Evolutionary conservation across 2,113 vertebrate species (phyloP).

Genomic region (Leptodactylus fuscus): DNA sequence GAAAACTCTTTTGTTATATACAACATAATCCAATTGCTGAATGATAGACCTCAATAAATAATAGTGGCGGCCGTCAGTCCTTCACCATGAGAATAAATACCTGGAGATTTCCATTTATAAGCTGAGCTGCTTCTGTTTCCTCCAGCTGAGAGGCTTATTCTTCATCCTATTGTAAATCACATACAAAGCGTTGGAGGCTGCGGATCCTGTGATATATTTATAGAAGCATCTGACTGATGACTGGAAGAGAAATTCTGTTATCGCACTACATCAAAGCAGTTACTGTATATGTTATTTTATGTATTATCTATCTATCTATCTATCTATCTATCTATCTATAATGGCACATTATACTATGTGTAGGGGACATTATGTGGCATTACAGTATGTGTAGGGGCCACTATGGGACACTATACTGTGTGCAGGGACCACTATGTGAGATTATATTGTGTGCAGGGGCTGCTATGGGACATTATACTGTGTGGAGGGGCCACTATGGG

Average conservation of each 20-base stretch:
- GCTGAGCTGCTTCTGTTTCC: neutral
- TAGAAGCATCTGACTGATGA: neutral
- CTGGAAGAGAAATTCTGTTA: neutral
- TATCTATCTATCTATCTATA: neutral
- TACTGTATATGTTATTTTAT: neutral
- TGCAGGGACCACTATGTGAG: too few species aligned
- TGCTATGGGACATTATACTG: too few species aligned
- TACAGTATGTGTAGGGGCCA: too few species aligned
- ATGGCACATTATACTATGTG: too few species aligned
- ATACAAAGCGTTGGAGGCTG: neutral
- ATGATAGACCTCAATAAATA: neutral
- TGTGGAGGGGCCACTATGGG: too few species aligned
- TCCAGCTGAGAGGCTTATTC: neutral
- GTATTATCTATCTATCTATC: neutral
- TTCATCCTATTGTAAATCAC: neutral
- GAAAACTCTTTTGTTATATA: neutral
- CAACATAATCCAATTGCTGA: slow-evolving; percentile 4
- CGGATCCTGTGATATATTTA: neutral
- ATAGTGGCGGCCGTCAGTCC: neutral
- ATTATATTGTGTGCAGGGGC: too few species aligned
- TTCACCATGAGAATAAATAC: neutral
- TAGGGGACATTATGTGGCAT: too few species aligned
- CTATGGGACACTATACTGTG: too few species aligned
- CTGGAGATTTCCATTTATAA: neutral
- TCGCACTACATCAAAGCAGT: neutral